These are phyloP conservation scores for Bilobella aurantiaca DNA, from an alignment of 1,140 invertebrate species.

Conservation along the genomic window DNA sequence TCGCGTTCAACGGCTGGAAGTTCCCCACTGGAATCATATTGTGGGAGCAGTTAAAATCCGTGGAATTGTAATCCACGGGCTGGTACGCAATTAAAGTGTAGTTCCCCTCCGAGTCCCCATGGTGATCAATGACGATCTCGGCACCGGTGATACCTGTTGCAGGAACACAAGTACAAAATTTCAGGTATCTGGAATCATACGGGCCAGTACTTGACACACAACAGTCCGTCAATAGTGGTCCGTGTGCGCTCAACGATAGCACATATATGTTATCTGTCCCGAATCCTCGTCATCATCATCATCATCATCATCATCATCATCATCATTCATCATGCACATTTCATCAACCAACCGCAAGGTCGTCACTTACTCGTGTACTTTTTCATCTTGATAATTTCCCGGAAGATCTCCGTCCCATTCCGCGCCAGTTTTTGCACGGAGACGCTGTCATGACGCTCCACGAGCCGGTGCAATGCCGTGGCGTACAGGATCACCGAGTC, in stretches of 20 bases:
- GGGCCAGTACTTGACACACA: not conserved
- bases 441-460: conserved; percentile 40
- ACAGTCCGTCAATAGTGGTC: too few species aligned
- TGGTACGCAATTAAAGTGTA: conserved; percentile 82
- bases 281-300: too few species aligned
- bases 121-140: conserved; percentile 75
- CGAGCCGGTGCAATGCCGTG: conserved; percentile 61
- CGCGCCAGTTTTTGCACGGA: conserved; percentile 59
- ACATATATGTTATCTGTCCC: too few species aligned
- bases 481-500: conserved; percentile 91
- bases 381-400: conserved; percentile 62
- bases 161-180: not conserved
- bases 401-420: conserved; percentile 65
- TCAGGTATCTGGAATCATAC: not conserved
- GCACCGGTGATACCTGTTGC: conserved; percentile 77
- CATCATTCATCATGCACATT: too few species aligned
- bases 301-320: too few species aligned
- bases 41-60: conserved; percentile 45
- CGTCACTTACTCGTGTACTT: conserved; percentile 63
- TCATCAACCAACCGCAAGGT: too few species aligned
- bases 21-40: conserved; percentile 69
- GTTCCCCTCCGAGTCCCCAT: conserved; percentile 92
- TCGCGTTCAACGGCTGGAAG: conserved; percentile 62
- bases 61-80: conserved; percentile 24
- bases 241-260: too few species aligned